Evolutionary conservation across 2,113 vertebrate species (phyloP), one percentile per base, ranked within the genome.

Genomic region (Miniopterus natalensis): DNA sequence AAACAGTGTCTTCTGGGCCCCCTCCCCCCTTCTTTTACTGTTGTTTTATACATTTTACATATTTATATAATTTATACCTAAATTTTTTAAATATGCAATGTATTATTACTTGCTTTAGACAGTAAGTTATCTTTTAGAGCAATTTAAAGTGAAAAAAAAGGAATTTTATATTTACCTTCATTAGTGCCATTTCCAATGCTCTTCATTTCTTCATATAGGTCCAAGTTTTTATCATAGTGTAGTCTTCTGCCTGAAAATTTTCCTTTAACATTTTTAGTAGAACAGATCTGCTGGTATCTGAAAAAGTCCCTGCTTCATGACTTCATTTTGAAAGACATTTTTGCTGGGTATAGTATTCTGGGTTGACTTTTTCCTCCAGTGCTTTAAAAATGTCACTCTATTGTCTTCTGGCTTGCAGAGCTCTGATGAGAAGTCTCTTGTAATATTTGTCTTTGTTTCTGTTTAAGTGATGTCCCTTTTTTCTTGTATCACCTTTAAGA

Each of bases 251-350:
- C 36, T 75, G 3, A 94, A 63, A 53, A 78, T 84, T 1, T 42
- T 61, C 14, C 25, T 47, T 61, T 93, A 66, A 86, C 45, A 31
- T 79, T 77, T 95, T 92, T 65, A 63, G 27, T 23, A 63, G 29
- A 65, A 81, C 11, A 49, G 47, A 25, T 81, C 20, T 75, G 25
- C 47, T 53, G 9, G 21, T 84, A 87, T 42, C 25, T 73, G 61
- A 20, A 80, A 89, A 83, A 6, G 8, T 18, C 61, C 57, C 65
- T 42, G 93, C 31, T 65, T 94, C 53, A 74, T 6, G 36, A 36
- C 70, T 86, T 55, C 18, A 75, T 73, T 95, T 77, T 89, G 12
- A 92, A 94, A 78, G 21, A 27, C 74, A 75, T 40, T 81, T 95
- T 75, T 83, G 3, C 20, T 84, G 25, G 7, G 15, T 61, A 59